Conservation (phyloP, 2,113 vertebrate genomes). For the Morone saxatilis region DNA sequence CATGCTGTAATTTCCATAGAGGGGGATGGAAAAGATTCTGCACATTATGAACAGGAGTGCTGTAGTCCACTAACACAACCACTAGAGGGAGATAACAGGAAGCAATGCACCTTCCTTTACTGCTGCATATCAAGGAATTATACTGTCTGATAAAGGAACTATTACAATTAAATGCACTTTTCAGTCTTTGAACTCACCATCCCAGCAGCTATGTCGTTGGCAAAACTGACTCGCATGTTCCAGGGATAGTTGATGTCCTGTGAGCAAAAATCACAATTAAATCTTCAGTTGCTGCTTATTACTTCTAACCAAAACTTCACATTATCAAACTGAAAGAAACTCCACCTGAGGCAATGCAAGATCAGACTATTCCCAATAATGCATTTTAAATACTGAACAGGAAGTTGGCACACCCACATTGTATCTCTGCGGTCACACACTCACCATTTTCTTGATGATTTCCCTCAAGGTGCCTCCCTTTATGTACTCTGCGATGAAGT, state of each 20-base stretch:
- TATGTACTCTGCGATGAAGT: slow-evolving; percentile 98
- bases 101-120: not conserved
- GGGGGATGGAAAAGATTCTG: slow-evolving; percentile 18
- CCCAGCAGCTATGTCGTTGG: slow-evolving; percentile 94
- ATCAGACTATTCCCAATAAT: not conserved
- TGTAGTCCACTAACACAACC: slow-evolving; percentile 40
- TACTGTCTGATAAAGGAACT: not conserved
- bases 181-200: slow-evolving; percentile 87
- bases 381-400: slow-evolving; percentile 16
- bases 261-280: slow-evolving; percentile 1
- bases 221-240: slow-evolving; percentile 96
- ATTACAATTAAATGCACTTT: not conserved
- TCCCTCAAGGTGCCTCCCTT: slow-evolving; percentile 94
- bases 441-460: slow-evolving; percentile 96
- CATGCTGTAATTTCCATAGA: slow-evolving; percentile 31
- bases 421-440: not conserved
- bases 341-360: not conserved
- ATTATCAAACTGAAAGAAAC: not conserved
- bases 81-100: slow-evolving; percentile 60
- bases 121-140: not conserved
- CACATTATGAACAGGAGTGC: not conserved
- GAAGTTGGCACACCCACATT: not conserved
- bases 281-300: not conserved
- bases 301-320: not conserved
- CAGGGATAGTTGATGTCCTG: slow-evolving; percentile 95